phyloP scores from a whole-genome alignment of 2,888 invertebrate species.

The Drosophila ustulata region DNA sequence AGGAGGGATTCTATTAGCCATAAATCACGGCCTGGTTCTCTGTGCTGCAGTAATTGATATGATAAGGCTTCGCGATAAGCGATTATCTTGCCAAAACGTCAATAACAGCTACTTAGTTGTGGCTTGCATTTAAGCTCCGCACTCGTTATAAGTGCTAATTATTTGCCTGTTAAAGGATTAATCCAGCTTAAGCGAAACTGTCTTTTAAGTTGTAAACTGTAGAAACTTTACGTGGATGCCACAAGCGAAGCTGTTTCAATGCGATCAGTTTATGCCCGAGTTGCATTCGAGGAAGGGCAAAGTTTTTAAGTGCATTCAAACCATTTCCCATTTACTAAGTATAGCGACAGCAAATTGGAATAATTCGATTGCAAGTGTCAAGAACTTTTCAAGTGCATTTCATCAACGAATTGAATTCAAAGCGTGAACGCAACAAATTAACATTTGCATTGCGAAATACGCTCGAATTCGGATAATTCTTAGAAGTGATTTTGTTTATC shows the following conservation, averaged over 20 bases:
- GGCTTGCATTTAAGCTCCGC: neutral
- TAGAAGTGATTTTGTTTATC: neutral
- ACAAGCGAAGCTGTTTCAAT: too few species aligned
- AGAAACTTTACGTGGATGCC: too few species aligned
- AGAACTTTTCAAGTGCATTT: constrained; percentile 13
- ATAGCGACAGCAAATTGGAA: neutral
- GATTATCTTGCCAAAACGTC: constrained; percentile 2
- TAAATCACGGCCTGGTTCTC: neutral
- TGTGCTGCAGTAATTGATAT: neutral
- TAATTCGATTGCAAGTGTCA: constrained; percentile 16
- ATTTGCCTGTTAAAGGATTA: neutral
- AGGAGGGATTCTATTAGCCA: neutral
- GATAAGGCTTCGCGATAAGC: neutral
- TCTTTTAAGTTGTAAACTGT: neutral
- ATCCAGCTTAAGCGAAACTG: neutral
- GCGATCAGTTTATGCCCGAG: neutral
- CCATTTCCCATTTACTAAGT: neutral
- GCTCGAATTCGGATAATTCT: neutral
- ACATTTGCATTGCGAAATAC: neutral
- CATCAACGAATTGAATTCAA: neutral
- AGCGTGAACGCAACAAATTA: neutral
- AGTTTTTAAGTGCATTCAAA: neutral
- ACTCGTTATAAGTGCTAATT: neutral
- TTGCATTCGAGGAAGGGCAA: neutral
- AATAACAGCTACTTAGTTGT: constrained; percentile 1